Evolutionary conservation across 2,113 vertebrate genomes (phyloP).

Genomic region (Struthio camelus): DNA sequence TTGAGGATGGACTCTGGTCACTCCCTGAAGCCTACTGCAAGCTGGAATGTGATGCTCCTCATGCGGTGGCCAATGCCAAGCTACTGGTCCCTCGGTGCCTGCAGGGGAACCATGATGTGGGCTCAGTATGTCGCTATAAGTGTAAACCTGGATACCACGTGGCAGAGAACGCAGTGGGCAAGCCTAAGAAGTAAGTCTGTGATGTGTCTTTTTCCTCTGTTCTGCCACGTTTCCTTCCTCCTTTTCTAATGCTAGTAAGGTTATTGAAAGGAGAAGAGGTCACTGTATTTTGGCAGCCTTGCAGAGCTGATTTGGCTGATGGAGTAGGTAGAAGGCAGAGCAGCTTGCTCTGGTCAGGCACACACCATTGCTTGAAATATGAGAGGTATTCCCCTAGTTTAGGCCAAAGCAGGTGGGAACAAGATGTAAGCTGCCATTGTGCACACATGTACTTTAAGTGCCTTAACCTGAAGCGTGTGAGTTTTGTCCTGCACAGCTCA

Average conservation of each 20-base stretch:
- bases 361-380: neutral
- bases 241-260: rapidly evolving
- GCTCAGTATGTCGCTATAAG: constrained; percentile 87
- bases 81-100: constrained; percentile 83
- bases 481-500: neutral
- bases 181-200: constrained; percentile 81
- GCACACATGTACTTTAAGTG: rapidly evolving
- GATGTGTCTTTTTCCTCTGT: rapidly evolving
- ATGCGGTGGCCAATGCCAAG: constrained; percentile 74
- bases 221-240: neutral
- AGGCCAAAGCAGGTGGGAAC: neutral
- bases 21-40: constrained; percentile 96
- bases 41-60: constrained; percentile 84
- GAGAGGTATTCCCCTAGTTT: neutral
- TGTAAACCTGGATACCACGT: constrained; percentile 91
- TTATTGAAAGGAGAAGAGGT: neutral
- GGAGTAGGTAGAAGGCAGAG: neutral
- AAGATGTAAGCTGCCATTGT: neutral
- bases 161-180: constrained; percentile 61
- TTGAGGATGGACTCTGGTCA: constrained; percentile 94
- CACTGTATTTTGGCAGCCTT: rapidly evolving
- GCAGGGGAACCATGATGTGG: constrained; percentile 84
- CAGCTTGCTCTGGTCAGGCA: neutral
- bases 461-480: neutral
- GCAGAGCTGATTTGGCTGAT: neutral